Evolutionary conservation across 2,113 vertebrate species (phyloP).

Genomic region (Ovibos moschatus): DNA sequence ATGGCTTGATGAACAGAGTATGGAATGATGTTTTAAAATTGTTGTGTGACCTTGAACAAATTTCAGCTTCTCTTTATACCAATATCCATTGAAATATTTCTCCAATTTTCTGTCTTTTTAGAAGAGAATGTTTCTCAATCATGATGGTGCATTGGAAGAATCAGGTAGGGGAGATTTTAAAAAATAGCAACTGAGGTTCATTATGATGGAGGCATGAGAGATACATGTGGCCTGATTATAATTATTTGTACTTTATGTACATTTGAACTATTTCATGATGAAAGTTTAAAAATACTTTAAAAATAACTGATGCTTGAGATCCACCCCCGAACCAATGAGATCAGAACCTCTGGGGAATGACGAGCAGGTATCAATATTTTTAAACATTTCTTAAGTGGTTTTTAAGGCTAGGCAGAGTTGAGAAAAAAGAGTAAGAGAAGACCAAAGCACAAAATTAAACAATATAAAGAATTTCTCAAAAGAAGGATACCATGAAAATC

Average conservation of each 20-base stretch:
- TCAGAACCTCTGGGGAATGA: neutral
- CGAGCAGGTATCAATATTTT: neutral
- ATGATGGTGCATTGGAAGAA: neutral
- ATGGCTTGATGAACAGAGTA: neutral
- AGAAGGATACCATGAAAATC: neutral
- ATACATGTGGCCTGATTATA: neutral
- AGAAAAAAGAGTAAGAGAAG: neutral
- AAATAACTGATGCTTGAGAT: neutral
- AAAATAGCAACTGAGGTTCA: neutral
- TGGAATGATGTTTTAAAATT: neutral
- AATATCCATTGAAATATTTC: neutral
- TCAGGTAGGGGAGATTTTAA: neutral
- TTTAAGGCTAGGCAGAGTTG: neutral
- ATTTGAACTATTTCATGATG: neutral
- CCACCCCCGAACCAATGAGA: neutral
- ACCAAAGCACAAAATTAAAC: neutral
- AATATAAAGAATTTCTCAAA: conserved; percentile 1
- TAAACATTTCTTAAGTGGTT: neutral
- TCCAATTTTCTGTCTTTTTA: neutral
- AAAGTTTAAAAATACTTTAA: neutral
- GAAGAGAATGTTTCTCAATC: neutral
- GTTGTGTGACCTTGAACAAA: neutral
- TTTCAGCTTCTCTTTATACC: neutral
- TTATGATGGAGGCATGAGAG: neutral
- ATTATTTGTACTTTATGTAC: neutral